Evolutionary conservation across 2,888 invertebrate species (phyloP).

Genomic region (Cyclophora punctaria): DNA sequence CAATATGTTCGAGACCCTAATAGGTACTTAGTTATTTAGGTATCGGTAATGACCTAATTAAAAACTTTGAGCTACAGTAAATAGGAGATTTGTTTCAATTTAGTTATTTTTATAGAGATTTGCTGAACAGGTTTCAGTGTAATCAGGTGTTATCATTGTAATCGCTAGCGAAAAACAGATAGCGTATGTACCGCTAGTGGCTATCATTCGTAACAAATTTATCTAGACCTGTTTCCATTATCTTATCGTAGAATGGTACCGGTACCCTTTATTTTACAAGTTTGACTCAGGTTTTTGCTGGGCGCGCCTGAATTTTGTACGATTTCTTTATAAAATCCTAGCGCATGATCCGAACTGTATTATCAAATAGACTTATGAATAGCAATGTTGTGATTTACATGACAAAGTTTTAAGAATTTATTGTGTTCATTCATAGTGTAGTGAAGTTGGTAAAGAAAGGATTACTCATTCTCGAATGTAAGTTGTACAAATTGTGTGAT

Average conservation of each 20-base stretch:
- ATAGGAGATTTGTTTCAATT: no score
- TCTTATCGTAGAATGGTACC: conserved; percentile 50
- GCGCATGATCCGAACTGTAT: background rate
- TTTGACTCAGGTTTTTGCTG: conserved; percentile 34
- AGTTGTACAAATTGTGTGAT: background rate
- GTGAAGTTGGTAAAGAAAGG: conserved; percentile 1
- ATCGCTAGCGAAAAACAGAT: conserved; percentile 60
- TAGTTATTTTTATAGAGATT: background rate
- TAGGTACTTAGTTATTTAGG: no score
- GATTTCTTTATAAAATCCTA: background rate
- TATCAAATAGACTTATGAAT: background rate
- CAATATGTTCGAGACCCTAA: no score
- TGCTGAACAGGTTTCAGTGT: conserved; percentile 28
- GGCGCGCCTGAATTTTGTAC: conserved; percentile 33
- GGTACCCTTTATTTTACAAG: conserved; percentile 63
- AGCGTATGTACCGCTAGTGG: conserved; percentile 29
- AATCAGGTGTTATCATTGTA: conserved; percentile 55
- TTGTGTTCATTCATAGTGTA: background rate
- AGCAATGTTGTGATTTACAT: conserved; percentile 4
- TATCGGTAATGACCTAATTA: no score
- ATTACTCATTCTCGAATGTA: conserved; percentile 21
- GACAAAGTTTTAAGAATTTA: background rate
- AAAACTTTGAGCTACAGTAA: no score
- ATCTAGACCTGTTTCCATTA: conserved; percentile 72
- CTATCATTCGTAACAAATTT: conserved; percentile 62